A percentile compares a stretch with the other conserved stretches of the same genome.
These are phyloP conservation scores for Sigmodon hispidus DNA, from an alignment of 2,113 vertebrate genomes.

Conservation along the genomic window DNA sequence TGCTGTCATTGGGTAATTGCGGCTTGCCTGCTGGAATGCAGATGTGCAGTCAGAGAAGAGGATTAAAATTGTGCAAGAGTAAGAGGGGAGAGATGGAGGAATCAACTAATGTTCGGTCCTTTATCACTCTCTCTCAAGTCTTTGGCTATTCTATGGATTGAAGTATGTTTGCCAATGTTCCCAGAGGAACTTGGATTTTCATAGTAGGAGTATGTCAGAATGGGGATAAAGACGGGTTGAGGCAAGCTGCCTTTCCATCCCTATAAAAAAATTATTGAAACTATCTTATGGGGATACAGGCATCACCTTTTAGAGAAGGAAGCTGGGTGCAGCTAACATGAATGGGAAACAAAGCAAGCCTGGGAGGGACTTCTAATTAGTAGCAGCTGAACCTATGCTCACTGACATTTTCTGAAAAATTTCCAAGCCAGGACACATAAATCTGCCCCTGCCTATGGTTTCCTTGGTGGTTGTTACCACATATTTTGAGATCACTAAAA, in stretches of 20 bases:
- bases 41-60: slow-evolving; percentile 30
- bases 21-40: slow-evolving; percentile 11
- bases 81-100: background rate
- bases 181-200: background rate
- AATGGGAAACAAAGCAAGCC: background rate
- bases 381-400: background rate
- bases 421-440: background rate
- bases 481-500: background rate
- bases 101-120: background rate
- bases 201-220: background rate
- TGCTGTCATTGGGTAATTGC: slow-evolving; percentile 37
- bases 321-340: background rate
- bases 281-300: rapidly evolving
- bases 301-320: background rate
- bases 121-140: background rate
- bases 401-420: background rate
- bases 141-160: background rate
- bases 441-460: background rate
- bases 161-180: background rate
- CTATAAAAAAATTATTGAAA: background rate
- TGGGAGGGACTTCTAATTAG: background rate
- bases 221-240: background rate
- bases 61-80: slow-evolving; percentile 14
- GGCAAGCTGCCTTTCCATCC: background rate
- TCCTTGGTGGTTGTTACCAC: background rate